Evolutionary conservation across 1,140 invertebrate genomes (phyloP), one percentile per base, ranked within the genome.

Genomic region (Ganaspis sp.): DNA sequence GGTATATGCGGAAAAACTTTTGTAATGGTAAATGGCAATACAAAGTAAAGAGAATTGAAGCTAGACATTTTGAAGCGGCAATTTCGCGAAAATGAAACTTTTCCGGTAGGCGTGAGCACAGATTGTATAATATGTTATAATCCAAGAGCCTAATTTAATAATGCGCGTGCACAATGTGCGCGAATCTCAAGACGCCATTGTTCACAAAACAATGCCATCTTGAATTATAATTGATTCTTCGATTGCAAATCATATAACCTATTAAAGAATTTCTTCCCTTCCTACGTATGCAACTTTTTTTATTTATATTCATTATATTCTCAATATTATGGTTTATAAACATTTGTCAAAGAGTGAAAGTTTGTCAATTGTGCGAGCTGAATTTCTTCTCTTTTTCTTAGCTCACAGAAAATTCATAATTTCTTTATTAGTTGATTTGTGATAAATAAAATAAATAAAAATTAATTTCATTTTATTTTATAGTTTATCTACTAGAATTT

Each of bases 1-100:
- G n/a, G n/a, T n/a, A n/a, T n/a, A n/a, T n/a, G n/a, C n/a, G n/a
- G n/a, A 26, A 58, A 58, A 58, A 58, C 54, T 58, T n/a, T 17
- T 3, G n/a, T n/a, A 64, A 64, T 29, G 12, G 0, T 29, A 29
- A 29, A 64, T 6, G 17, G 4, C 8, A 12, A 64, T 29, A 64
- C 23, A 29, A 29, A 64, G 2, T 15, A 12, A 64, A 23, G 15
- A 11, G 21, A 23, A 26, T 58, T 26, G 9, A 23, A 17, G 45
- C 45, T 58, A 12, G 4, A 26, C 6, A 64, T 64, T 53, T 54
- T 9, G 38, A 45, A 17, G 21, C 23, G 37, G 54, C 29, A 75
- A 74, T 80, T 80, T 70, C 17, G 54, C 37, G 75, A 80, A 74
- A 80, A 80, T 80, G 54, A 75, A 80, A 80, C 73, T 73, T 80